phyloP scores from a whole-genome alignment of 2,113 vertebrate genomes.

The Cinclus cinclus region DNA sequence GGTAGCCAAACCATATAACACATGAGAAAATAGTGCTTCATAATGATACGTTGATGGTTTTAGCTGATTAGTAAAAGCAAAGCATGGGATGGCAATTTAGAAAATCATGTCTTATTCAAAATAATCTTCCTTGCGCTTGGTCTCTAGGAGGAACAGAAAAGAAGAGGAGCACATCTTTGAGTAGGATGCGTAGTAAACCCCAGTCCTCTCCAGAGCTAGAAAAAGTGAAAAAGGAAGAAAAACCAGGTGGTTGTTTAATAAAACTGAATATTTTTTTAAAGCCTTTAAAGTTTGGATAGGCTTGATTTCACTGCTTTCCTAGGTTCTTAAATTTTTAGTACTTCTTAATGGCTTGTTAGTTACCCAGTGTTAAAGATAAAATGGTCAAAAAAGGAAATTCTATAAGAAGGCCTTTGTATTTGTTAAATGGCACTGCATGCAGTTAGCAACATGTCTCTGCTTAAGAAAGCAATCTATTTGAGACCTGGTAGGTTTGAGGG shows the following conservation, averaged over 20 bases:
- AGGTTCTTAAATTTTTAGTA: neutral
- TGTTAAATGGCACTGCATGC: neutral
- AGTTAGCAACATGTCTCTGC: neutral
- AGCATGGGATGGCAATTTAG: neutral
- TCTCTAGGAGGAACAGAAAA: conserved; percentile 81
- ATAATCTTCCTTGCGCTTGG: conserved; percentile 64
- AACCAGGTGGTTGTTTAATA: conserved; percentile 77
- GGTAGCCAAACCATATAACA: neutral
- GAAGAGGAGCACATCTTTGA: conserved; percentile 88
- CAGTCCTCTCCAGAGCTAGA: conserved; percentile 75
- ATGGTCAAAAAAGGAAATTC: neutral
- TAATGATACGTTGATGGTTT: neutral
- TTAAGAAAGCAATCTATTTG: neutral
- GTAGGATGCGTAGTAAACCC: conserved; percentile 80
- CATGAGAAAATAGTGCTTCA: neutral
- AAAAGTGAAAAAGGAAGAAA: conserved; percentile 81
- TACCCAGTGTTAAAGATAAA: neutral
- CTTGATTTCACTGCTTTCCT: neutral
- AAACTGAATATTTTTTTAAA: conserved; percentile 15
- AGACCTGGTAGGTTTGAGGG: neutral
- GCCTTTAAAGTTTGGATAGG: neutral
- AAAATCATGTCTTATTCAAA: conserved; percentile 31
- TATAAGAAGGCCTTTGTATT: neutral
- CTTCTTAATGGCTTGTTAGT: neutral
- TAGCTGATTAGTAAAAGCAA: neutral